Evolutionary conservation across 1,140 invertebrate species (phyloP).

Genomic region (Tribolium castaneum): DNA sequence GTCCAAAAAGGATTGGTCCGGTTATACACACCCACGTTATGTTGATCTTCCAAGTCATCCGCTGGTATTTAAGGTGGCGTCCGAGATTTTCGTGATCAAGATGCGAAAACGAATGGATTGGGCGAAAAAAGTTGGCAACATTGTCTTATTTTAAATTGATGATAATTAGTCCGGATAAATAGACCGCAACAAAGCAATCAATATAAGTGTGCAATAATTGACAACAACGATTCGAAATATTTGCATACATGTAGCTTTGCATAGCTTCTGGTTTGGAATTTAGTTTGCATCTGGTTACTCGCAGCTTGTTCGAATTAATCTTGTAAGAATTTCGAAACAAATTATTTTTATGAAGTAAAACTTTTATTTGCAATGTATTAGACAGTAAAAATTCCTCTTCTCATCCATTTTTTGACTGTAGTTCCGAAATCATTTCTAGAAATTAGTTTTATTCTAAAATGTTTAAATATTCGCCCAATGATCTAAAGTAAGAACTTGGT

Average conservation of each 20-base stretch:
- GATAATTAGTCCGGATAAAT: not conserved
- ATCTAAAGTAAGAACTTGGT: not conserved
- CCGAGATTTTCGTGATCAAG: not conserved
- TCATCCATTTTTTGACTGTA: too few relatives aligned
- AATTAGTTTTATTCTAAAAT: too few relatives aligned
- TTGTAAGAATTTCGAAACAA: not conserved
- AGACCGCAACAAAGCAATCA: slow-evolving; percentile 10
- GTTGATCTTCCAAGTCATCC: slow-evolving; percentile 8
- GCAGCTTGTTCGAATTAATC: not conserved
- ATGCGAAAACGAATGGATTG: not conserved
- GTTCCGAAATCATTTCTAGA: too few relatives aligned
- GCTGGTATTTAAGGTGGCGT: slow-evolving; percentile 10
- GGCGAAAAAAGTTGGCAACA: not conserved
- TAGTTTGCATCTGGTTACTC: not conserved
- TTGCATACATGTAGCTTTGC: not conserved
- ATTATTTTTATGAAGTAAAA: too few relatives aligned
- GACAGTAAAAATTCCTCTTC: too few relatives aligned
- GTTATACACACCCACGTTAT: slow-evolving; percentile 16
- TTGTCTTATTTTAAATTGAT: not conserved
- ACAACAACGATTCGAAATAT: not conserved
- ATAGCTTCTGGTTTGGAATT: not conserved
- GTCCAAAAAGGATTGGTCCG: slow-evolving; percentile 14
- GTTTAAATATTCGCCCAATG: too few relatives aligned
- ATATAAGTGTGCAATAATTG: not conserved
- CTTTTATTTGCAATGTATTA: too few relatives aligned